phyloP scores from a whole-genome alignment of 2,797 vertebrate genomes.

The Lepilemur septentrionalis region DNA sequence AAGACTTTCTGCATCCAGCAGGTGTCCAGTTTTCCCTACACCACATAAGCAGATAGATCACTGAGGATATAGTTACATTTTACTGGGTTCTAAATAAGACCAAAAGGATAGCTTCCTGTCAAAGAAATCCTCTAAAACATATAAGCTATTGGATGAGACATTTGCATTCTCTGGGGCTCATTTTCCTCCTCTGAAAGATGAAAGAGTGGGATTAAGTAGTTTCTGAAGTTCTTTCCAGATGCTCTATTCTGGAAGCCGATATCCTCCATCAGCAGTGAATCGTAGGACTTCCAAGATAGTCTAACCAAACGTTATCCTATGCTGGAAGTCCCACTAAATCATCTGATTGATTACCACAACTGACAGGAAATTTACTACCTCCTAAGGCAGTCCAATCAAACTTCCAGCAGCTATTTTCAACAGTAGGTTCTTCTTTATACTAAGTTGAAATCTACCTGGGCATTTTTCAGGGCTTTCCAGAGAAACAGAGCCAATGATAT shows the following conservation, averaged over 20 bases:
- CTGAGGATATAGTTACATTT: neutral
- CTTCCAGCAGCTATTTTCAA: neutral
- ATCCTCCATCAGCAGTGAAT: neutral
- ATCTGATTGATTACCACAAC: neutral
- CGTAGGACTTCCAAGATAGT: neutral
- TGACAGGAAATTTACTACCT: neutral
- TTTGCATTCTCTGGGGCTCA: neutral
- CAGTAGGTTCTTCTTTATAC: neutral
- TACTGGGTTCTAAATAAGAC: neutral
- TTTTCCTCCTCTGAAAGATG: neutral
- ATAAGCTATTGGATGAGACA: neutral
- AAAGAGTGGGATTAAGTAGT: neutral
- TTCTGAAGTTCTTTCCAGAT: neutral
- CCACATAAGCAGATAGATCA: neutral
- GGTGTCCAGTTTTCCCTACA: neutral
- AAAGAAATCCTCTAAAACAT: neutral
- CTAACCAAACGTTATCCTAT: neutral
- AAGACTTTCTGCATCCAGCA: neutral
- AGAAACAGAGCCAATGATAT: neutral
- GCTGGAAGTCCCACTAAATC: neutral
- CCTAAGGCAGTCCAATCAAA: neutral
- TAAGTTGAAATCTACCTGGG: neutral
- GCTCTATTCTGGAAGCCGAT: neutral
- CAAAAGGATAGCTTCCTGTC: neutral
- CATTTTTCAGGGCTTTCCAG: neutral